A percentile compares a stretch with the other conserved stretches of the same genome.
phyloP scores from a whole-genome alignment of 2,113 vertebrate genomes.

The Carettochelys insculpta region DNA sequence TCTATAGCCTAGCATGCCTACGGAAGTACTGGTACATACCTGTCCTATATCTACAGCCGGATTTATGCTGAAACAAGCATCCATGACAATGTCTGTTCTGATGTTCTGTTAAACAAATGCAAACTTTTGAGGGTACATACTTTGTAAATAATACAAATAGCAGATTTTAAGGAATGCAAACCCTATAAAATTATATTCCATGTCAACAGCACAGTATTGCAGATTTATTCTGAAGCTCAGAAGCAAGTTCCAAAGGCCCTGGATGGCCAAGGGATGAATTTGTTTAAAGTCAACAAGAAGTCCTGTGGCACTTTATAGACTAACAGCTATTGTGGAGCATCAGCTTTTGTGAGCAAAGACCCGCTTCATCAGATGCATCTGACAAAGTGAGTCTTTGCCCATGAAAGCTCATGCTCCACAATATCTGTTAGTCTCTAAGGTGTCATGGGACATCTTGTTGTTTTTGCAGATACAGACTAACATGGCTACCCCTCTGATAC shows the following conservation, averaged over 20 bases:
- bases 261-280: neutral
- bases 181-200: neutral
- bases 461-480: too few species aligned
- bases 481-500: too few species aligned
- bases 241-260: neutral
- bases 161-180: neutral
- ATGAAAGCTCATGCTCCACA: too few species aligned
- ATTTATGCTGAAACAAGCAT: constrained; percentile 86
- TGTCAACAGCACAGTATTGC: neutral
- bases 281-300: too few species aligned
- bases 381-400: too few species aligned
- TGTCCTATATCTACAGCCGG: constrained; percentile 90
- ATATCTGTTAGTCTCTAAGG: too few species aligned
- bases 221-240: neutral
- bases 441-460: too few species aligned
- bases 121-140: neutral
- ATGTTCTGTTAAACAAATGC: constrained; percentile 77
- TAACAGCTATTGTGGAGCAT: too few species aligned
- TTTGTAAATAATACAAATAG: neutral
- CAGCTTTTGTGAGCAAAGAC: too few species aligned
- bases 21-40: constrained; percentile 67
- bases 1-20: neutral
- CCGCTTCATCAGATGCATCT: too few species aligned
- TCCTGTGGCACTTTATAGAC: too few species aligned
- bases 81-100: constrained; percentile 85